Conservation (phyloP, 1,140 invertebrate genomes). For the Drosophila sulfurigaster region DNA sequence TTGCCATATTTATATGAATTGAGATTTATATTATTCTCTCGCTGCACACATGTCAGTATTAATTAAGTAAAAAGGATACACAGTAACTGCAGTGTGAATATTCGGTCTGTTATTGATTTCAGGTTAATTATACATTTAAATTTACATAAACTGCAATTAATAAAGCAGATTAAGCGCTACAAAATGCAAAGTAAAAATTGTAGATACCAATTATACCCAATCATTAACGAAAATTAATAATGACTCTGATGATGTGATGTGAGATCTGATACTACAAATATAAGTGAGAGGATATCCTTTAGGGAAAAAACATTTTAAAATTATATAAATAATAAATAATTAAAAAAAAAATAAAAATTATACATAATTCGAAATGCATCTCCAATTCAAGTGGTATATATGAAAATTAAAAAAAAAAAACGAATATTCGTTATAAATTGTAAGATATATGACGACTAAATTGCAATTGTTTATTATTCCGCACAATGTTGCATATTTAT, state of each 20-base stretch:
- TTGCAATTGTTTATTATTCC: neutral
- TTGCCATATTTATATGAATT: constrained; percentile 32
- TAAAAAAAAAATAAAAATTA: too few species aligned
- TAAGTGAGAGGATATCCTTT: neutral
- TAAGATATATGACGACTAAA: constrained; percentile 33
- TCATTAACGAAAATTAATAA: constrained; percentile 47
- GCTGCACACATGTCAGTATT: constrained; percentile 50
- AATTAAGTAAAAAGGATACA: constrained; percentile 67
- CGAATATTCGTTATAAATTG: neutral
- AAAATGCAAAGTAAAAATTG: constrained; percentile 21
- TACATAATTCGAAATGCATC: too few species aligned
- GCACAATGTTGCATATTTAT: constrained; percentile 28
- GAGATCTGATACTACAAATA: neutral
- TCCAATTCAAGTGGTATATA: neutral
- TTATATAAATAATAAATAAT: neutral
- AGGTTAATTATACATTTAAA: constrained; percentile 72
- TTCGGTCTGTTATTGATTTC: constrained; percentile 65
- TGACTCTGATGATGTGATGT: constrained; percentile 1
- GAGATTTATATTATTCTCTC: constrained; percentile 26
- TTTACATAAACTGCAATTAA: constrained; percentile 79
- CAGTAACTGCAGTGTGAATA: constrained; percentile 37
- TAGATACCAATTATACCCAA: constrained; percentile 19
- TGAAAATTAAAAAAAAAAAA: neutral
- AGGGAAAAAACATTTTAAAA: neutral
- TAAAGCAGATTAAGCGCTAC: constrained; percentile 60